Percentiles rank a stretch among this genome's conserved stretches.
Conservation (phyloP, 1,140 invertebrate genomes). For the Aphidius gifuensis region DNA sequence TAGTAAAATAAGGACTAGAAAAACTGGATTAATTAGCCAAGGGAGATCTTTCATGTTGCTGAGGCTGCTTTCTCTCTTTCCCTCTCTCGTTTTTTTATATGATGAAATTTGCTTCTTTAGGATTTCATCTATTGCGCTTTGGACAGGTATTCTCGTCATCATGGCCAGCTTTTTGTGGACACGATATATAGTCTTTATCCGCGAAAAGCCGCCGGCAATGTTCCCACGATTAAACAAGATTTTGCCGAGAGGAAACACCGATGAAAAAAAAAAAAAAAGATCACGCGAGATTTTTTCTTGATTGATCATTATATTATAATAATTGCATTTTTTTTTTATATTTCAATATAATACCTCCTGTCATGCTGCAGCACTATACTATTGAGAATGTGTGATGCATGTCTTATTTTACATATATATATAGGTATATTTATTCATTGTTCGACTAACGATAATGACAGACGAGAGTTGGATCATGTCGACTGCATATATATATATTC, state of each 20-base stretch:
- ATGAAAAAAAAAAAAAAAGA: conserved; percentile 2
- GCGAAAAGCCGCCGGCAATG: conserved; percentile 3
- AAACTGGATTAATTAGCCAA: conserved; percentile 12
- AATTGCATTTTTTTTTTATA: not conserved
- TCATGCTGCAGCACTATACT: too few species aligned
- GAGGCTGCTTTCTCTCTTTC: not conserved
- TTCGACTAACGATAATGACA: too few species aligned
- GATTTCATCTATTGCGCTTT: not conserved
- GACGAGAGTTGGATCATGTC: too few species aligned
- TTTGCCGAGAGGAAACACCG: not conserved
- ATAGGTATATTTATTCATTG: too few species aligned
- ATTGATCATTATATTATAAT: too few species aligned
- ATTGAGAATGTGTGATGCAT: too few species aligned
- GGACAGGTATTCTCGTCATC: not conserved
- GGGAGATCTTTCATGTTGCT: not conserved
- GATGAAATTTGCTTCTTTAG: not conserved
- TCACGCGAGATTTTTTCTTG: not conserved
- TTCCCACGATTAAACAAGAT: conserved; percentile 10
- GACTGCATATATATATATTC: too few species aligned
- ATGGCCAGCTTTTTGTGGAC: not conserved
- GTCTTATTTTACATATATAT: too few species aligned
- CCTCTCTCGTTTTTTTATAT: not conserved
- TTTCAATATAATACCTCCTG: not conserved
- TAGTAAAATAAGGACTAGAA: conserved; percentile 8
- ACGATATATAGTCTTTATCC: conserved; percentile 6